These are phyloP conservation scores for Alviniconcha strummeri DNA, from an alignment of 2,888 invertebrate genomes.

Conservation along the genomic window DNA sequence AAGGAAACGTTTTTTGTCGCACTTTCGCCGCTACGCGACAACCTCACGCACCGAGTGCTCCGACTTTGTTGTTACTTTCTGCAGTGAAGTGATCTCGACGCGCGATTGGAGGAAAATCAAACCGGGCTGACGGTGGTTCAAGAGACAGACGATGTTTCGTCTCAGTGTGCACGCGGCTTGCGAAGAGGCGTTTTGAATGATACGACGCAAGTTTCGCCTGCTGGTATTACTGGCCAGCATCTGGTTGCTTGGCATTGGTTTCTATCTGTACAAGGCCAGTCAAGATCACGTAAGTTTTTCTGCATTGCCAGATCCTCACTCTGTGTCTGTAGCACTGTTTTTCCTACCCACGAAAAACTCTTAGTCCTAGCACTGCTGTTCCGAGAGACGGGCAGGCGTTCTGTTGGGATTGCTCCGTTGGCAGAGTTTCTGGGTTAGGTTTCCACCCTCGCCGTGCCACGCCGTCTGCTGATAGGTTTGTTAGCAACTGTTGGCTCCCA, in stretches of 20 bases:
- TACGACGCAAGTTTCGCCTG: constrained; percentile 61
- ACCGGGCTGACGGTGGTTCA: not conserved
- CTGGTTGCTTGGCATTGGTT: constrained; percentile 59
- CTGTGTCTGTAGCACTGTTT: not conserved
- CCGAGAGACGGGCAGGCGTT: not conserved
- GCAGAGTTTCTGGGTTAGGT: not conserved
- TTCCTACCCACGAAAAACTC: not conserved
- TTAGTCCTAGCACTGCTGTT: not conserved
- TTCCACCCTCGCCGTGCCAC: not conserved
- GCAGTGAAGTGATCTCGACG: constrained; percentile 4
- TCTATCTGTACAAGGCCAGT: constrained; percentile 54
- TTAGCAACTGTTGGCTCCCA: not conserved
- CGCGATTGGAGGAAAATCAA: constrained; percentile 31
- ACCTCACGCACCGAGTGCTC: no score
- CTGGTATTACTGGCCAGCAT: constrained; percentile 60
- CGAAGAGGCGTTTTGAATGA: constrained; percentile 46
- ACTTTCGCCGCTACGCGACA: not conserved
- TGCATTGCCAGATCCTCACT: not conserved
- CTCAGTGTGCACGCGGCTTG: constrained; percentile 32
- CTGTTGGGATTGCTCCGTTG: not conserved
- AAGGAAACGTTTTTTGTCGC: not conserved
- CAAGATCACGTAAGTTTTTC: constrained; percentile 47
- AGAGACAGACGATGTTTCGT: constrained; percentile 23
- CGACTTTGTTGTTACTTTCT: constrained; percentile 26
- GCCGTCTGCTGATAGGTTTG: constrained; percentile 17